A percentile compares a stretch with the other conserved stretches of the same genome.
Conservation (phyloP, 2,797 vertebrate species). For the Lithobates sylvaticus region DNA sequence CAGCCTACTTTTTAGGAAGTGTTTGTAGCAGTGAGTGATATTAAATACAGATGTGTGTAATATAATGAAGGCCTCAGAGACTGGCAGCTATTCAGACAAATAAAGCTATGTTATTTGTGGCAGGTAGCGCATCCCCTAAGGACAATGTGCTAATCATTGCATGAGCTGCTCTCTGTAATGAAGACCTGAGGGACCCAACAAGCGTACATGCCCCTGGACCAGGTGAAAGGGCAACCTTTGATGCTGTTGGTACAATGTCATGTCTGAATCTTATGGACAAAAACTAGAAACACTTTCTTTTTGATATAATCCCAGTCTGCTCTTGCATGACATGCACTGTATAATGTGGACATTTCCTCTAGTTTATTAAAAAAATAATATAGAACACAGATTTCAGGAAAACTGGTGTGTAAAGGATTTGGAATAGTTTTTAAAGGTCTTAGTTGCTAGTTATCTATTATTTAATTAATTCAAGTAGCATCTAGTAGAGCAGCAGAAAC, state of each 20-base stretch:
- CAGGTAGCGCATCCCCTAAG: slow-evolving; percentile 70
- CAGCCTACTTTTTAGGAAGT: slow-evolving; percentile 49
- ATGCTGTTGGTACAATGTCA: slow-evolving; percentile 49
- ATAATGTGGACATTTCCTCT: too few species aligned
- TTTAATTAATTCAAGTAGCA: background rate
- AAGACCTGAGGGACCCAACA: slow-evolving; percentile 69
- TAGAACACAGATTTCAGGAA: too few species aligned
- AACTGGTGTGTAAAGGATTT: background rate
- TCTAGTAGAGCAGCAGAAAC: background rate
- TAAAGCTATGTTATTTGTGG: slow-evolving; percentile 76
- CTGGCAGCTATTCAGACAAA: slow-evolving; percentile 64
- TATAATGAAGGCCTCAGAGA: slow-evolving; percentile 75
- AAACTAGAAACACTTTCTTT: slow-evolving; percentile 27
- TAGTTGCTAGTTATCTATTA: slow-evolving; percentile 24
- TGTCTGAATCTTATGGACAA: slow-evolving; percentile 49
- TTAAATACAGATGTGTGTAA: slow-evolving; percentile 66
- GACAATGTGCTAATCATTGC: slow-evolving; percentile 72
- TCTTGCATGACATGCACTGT: background rate
- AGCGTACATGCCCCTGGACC: slow-evolving; percentile 49
- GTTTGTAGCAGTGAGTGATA: slow-evolving; percentile 47
- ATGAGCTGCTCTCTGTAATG: slow-evolving; percentile 76
- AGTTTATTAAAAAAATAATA: too few species aligned
- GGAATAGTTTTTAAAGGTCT: slow-evolving; percentile 15
- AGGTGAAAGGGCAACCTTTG: slow-evolving; percentile 61
- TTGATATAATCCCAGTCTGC: background rate